Evolutionary conservation across 1,140 invertebrate species (phyloP).

Genomic region (Macrosteles quadrilineatus): DNA sequence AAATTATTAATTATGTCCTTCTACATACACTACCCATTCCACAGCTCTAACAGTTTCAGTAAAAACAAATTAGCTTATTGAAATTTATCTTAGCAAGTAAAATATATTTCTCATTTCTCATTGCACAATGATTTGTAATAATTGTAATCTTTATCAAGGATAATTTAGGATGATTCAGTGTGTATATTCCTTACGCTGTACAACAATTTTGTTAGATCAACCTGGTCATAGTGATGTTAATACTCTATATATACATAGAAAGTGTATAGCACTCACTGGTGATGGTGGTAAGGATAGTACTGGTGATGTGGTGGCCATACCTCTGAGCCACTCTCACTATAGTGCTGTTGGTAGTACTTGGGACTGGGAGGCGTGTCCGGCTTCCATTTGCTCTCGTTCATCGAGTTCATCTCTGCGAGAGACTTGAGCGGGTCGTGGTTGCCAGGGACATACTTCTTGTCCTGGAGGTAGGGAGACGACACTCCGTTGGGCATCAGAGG

Average conservation of each 20-base stretch:
- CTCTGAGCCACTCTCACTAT: conserved; percentile 51
- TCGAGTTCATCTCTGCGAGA: conserved; percentile 59
- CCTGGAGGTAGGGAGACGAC: conserved; percentile 39
- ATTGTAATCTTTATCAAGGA: too few species aligned
- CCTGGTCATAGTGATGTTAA: conserved; percentile 24
- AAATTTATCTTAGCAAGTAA: too few species aligned
- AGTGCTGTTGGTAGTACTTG: conserved; percentile 47
- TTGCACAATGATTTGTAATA: too few species aligned
- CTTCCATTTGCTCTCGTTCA: conserved; percentile 56
- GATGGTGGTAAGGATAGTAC: conserved; percentile 65
- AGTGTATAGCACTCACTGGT: conserved; percentile 56
- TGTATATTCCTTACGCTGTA: too few species aligned
- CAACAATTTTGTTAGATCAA: too few species aligned
- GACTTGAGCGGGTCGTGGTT: conserved; percentile 59
- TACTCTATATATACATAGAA: conserved; percentile 32
- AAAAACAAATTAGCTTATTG: too few species aligned
- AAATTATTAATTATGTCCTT: too few species aligned
- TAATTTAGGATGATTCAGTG: too few species aligned
- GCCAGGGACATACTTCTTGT: conserved; percentile 25
- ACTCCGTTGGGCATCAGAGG: conserved; percentile 38
- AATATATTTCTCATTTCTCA: too few species aligned
- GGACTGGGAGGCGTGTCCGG: conserved; percentile 48
- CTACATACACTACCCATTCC: too few species aligned
- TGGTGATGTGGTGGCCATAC: conserved; percentile 64
- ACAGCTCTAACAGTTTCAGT: too few species aligned